phyloP scores from a whole-genome alignment of 2,888 invertebrate genomes.

The Andrena marginata region DNA sequence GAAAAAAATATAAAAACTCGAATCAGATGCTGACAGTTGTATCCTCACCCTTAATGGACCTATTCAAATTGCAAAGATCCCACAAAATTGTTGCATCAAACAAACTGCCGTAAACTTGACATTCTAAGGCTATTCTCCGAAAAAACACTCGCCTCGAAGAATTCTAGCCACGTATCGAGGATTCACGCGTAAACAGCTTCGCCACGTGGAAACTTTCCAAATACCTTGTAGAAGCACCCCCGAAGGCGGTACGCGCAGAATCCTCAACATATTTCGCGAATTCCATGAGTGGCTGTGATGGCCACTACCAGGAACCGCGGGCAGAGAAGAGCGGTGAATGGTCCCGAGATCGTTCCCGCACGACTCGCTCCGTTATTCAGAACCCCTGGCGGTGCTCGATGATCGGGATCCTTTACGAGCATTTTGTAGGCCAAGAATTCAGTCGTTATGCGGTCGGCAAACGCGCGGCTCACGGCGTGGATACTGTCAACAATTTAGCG shows the following conservation, averaged over 20 bases:
- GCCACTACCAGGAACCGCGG: conserved; percentile 20
- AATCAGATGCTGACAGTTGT: too few species aligned
- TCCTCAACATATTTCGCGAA: conserved; percentile 14
- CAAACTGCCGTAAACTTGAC: too few species aligned
- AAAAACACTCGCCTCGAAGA: too few species aligned
- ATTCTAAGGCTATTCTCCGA: too few species aligned
- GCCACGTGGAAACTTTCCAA: not conserved
- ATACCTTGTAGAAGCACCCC: not conserved
- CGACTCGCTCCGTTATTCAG: conserved; percentile 23
- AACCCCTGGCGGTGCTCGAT: not conserved
- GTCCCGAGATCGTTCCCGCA: conserved; percentile 25
- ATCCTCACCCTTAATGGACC: too few species aligned
- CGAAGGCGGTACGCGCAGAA: not conserved
- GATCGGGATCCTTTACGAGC: conserved; percentile 38
- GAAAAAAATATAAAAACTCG: too few species aligned
- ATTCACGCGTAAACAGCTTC: not conserved
- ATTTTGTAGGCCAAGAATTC: conserved; percentile 60
- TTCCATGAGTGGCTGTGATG: not conserved
- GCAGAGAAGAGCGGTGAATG: not conserved
- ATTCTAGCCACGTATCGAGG: too few species aligned
- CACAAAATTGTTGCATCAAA: too few species aligned
- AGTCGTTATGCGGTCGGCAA: conserved; percentile 57
- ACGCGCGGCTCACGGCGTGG: conserved; percentile 50
- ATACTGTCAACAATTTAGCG: conserved; percentile 70
- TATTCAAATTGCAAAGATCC: too few species aligned